phyloP scores from a whole-genome alignment of 2,113 vertebrate species.

The Pterocles burchelli region DNA sequence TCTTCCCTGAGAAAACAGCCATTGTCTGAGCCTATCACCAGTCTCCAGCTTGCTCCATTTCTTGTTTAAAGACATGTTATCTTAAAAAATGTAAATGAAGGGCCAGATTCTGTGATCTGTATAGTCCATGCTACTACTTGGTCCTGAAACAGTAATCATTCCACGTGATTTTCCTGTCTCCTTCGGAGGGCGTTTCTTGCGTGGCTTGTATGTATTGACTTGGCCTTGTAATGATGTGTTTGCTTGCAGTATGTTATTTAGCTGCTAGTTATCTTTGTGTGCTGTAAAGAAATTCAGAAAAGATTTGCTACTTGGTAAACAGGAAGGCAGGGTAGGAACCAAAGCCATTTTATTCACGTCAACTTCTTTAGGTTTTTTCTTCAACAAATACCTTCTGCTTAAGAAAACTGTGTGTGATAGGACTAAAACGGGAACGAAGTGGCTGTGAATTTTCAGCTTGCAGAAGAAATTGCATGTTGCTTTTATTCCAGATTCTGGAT shows the following conservation, averaged over 20 bases:
- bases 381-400: not conserved
- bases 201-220: not conserved
- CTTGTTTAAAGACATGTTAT: not conserved
- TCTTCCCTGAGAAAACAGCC: not conserved
- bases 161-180: not conserved
- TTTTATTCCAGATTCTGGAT: conserved; percentile 7
- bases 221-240: not conserved
- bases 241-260: conserved; percentile 13
- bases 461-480: not conserved
- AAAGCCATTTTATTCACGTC: not conserved
- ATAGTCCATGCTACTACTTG: not conserved
- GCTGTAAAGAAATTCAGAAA: not conserved
- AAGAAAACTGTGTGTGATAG: not conserved
- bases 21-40: not conserved
- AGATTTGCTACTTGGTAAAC: conserved; percentile 9
- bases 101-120: not conserved
- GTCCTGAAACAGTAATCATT: not conserved
- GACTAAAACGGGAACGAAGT: not conserved
- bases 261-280: not conserved
- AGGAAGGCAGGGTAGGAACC: not conserved
- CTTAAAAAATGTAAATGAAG: not conserved
- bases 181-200: not conserved
- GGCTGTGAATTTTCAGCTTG: not conserved
- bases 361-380: not conserved
- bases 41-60: not conserved